These are phyloP conservation scores for Heliconius nattereri DNA, from an alignment of 1,140 invertebrate genomes.

Conservation along the genomic window DNA sequence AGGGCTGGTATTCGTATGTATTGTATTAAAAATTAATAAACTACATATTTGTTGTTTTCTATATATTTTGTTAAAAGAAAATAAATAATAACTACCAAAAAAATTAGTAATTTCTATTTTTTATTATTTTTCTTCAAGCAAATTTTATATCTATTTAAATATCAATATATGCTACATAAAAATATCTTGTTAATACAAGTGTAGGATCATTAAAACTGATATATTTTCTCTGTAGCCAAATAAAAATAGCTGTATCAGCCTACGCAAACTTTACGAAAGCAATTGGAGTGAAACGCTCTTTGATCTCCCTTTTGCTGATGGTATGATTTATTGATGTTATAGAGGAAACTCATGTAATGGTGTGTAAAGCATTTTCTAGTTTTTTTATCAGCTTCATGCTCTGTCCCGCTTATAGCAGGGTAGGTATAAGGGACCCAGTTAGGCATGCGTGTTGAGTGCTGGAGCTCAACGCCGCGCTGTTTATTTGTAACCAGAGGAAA, in stretches of 20 bases:
- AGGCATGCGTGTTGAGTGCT: not conserved
- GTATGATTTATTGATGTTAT: slow-evolving; percentile 2
- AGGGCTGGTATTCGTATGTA: slow-evolving; percentile 51
- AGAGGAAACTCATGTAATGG: not conserved
- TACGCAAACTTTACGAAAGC: slow-evolving; percentile 1
- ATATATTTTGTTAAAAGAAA: not conserved
- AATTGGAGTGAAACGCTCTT: slow-evolving; percentile 22
- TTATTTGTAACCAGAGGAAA: no score
- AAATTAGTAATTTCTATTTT: no score
- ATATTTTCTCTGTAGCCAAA: not conserved
- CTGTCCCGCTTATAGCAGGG: no score
- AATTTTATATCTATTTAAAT: not conserved
- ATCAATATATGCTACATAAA: not conserved
- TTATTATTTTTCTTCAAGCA: not conserved
- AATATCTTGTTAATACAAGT: not conserved
- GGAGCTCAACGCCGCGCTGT: no score
- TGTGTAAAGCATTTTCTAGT: not conserved
- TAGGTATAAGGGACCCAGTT: no score
- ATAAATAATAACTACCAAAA: no score
- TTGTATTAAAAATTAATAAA: not conserved
- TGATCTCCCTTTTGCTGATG: slow-evolving; percentile 19
- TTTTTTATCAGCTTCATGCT: no score
- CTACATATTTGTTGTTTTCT: not conserved
- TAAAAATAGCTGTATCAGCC: slow-evolving; percentile 1
- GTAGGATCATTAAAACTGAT: not conserved